Conservation (phyloP, 64 coral and sea anemone species). For the Cladopsammia gracilis region DNA sequence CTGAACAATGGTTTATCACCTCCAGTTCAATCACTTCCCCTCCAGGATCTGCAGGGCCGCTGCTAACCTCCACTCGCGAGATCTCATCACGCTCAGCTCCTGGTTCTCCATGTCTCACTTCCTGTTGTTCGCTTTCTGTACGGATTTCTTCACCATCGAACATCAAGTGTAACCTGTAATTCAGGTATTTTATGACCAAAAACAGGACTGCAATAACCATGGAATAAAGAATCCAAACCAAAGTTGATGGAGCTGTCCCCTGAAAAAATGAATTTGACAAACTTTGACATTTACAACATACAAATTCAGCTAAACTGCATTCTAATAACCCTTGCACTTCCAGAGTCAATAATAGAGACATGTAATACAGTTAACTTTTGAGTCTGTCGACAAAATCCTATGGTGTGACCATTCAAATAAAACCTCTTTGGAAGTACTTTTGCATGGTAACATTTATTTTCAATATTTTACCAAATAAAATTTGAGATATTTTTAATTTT, state of each 20-base stretch:
- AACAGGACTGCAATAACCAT: constrained; percentile 86
- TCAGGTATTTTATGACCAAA: constrained; percentile 86
- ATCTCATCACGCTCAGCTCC: constrained; percentile 19
- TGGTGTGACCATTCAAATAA: too few species aligned
- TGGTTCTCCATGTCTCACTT: constrained; percentile 21
- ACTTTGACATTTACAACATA: neutral
- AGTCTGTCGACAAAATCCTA: too few species aligned
- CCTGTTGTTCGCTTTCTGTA: constrained; percentile 71
- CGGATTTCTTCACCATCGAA: constrained; percentile 97
- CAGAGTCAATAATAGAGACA: too few species aligned
- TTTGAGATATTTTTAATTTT: too few species aligned
- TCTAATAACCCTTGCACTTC: too few species aligned
- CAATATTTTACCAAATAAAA: too few species aligned
- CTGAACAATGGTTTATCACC: constrained; percentile 62
- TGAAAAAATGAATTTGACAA: constrained; percentile 38
- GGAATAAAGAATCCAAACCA: constrained; percentile 91
- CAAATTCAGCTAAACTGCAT: too few species aligned
- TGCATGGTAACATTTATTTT: too few species aligned
- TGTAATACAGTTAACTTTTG: too few species aligned
- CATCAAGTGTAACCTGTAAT: constrained; percentile 96
- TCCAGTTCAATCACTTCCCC: constrained; percentile 82
- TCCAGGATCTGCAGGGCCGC: neutral
- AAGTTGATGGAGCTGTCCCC: constrained; percentile 83
- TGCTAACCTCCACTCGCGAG: constrained; percentile 22
- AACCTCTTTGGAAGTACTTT: too few species aligned